Conservation (phyloP, 1,140 invertebrate species). For the Zophobas morio region DNA sequence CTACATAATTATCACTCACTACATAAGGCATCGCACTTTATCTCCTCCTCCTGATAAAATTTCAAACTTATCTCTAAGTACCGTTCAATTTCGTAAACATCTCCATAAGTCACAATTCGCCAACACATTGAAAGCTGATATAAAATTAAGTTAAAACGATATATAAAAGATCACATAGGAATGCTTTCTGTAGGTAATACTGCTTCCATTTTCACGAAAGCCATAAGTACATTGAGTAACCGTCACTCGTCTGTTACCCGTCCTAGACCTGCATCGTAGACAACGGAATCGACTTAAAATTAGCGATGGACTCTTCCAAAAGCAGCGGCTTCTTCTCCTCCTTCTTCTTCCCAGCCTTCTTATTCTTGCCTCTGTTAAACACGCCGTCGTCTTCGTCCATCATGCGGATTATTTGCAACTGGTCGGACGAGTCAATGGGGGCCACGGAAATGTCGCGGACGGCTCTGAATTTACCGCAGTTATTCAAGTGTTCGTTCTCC, state of each 20-base stretch:
- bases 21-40: too few species aligned
- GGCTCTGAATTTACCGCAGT: conserved; percentile 94
- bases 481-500: conserved; percentile 95
- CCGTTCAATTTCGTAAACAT: too few species aligned
- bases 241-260: neutral
- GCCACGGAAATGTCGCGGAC: conserved; percentile 92
- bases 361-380: conserved; percentile 71
- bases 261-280: conserved; percentile 50
- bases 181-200: conserved; percentile 22
- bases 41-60: too few species aligned
- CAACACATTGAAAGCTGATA: too few species aligned
- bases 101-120: too few species aligned
- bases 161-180: conserved; percentile 31
- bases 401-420: conserved; percentile 79
- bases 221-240: conserved; percentile 20
- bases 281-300: conserved; percentile 58
- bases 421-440: conserved; percentile 85
- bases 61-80: too few species aligned
- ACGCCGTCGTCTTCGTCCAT: conserved; percentile 82
- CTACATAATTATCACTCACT: too few species aligned
- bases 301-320: conserved; percentile 69
- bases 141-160: neutral
- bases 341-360: conserved; percentile 70
- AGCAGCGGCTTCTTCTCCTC: conserved; percentile 72
- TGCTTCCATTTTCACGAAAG: conserved; percentile 9